Base-by-base conservation (phyloP, 1,140 invertebrate species). In the Anastatus disparis region DNA sequence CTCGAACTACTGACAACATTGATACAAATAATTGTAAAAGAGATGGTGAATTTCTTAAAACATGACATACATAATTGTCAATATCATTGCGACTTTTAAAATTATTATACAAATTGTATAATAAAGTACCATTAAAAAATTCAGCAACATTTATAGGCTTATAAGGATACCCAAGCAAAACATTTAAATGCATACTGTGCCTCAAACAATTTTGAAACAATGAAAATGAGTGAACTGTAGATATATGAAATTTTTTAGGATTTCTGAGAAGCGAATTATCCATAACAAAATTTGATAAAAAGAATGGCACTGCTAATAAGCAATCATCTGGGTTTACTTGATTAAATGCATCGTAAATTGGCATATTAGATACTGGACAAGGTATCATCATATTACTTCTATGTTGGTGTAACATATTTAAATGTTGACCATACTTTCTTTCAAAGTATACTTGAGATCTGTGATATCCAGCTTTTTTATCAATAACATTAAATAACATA, bases 161-260 rank as follows among this genome's bases (percentile, higher is more conserved):
- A 74, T 89, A 90, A 0, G 90, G 90, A 71, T 81, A 83, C 24
- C 85, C 79, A n/a, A 93, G 84, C 24, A 94, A 75, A 1, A 82
- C 82, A 85, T 94, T 94, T 17, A 94, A 83, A 67, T 88, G 83
- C 72, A 89, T 89, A 1, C 89, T 78, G 56, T 91, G 87, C 44
- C 84, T 87, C 22, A 92, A 79, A 74, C 90, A 90, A 80, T 87
- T 89, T 80, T 94, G 93, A 83, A 93, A 91, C 79, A 93, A 88
- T 1, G 91, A 88, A 80, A 92, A 93, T n/a, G 80, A 81, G 76
- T 94, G 92, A 50, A 94, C 84, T 55, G 89, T 87, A 27, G 77
- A 84, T 7, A 84, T 75, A 55, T 89, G 88, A 83, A 88, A 93
- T 63, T 87, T 85, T 77, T 90, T 90, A 1, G 87, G 87, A 78